Percentiles rank a stretch among this genome's conserved stretches.
These are phyloP conservation scores for Acropora yongei DNA, from an alignment of 64 coral and sea anemone species.

Conservation along the genomic window DNA sequence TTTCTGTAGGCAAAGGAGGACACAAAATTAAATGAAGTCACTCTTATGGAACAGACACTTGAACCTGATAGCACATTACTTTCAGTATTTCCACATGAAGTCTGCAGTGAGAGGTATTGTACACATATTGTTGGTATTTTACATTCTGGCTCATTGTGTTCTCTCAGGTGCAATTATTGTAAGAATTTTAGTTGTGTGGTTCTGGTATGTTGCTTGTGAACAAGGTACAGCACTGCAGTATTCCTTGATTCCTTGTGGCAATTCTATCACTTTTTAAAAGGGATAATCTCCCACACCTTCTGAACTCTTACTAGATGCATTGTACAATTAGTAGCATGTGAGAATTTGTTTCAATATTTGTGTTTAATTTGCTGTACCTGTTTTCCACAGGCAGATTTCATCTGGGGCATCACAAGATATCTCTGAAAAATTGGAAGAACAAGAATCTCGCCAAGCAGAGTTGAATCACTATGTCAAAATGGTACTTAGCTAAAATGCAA, in stretches of 20 bases:
- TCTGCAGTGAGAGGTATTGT: neutral
- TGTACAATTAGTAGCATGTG: no score
- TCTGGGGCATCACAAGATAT: constrained; percentile 6
- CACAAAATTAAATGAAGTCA: neutral
- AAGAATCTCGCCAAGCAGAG: constrained; percentile 64
- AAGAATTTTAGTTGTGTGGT: no score
- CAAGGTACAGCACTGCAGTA: no score
- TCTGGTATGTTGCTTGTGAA: no score
- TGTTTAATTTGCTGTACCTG: neutral
- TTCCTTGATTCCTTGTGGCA: no score
- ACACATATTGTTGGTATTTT: no score
- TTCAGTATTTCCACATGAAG: constrained; percentile 27
- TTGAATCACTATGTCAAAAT: constrained; percentile 77
- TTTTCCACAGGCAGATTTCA: neutral
- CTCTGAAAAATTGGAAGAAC: constrained; percentile 63
- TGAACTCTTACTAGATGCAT: no score
- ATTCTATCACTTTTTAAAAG: no score
- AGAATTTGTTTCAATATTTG: no score
- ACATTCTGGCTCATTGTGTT: neutral
- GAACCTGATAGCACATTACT: constrained; percentile 19
- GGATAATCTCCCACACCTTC: no score
- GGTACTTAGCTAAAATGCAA: neutral
- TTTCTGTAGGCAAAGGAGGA: neutral
- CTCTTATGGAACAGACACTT: constrained; percentile 16
- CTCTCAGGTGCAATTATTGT: neutral